Evolutionary conservation across 2,113 vertebrate genomes (phyloP), one percentile per base, ranked within the genome.

Genomic region (Ctenodactylus gundi): DNA sequence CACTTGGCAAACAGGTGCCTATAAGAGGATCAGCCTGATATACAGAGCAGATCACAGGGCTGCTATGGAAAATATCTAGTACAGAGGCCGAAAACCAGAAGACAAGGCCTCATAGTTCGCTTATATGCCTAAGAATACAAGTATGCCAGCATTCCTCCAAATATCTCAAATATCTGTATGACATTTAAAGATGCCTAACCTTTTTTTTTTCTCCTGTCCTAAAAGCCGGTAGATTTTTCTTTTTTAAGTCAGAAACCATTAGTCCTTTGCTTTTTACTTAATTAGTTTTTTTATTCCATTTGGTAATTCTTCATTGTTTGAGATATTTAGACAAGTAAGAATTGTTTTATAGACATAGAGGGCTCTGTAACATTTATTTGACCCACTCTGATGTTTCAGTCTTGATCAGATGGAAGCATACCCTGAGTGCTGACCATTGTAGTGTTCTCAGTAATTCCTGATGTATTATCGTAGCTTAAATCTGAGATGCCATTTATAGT

Each of bases 181-280:
- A n/a, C n/a, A n/a, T n/a, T n/a, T n/a, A n/a, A n/a, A n/a, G n/a
- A n/a, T n/a, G n/a, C n/a, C n/a, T n/a, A n/a, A n/a, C n/a, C n/a
- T n/a, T 85, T 29, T 36, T 46, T 0, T 67, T 93, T 90, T 91
- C 55, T 34, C 39, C 34, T 76, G 44, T 6, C 68, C 60, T 80
- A n/a, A 39, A 88, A 91, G 8, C n/a, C 78, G 44, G 62, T 64
- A 21, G 6, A 82, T n/a, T 70, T 87, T 7, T 10, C 34, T 29
- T 70, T n/a, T n/a, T n/a, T n/a, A n/a, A n/a, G 49, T 65, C 78
- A 64, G 60, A 96, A 91, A 90, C 3, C 25, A 41, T 67, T 44
- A 21, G 49, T 67, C 46, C 17, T 89, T 46, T 85, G 29, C 13
- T 55, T 65, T 75, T 20, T 53, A 34, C 34, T 62, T 44, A 21